Conservation (phyloP, 2,888 invertebrate species). For the Neoscelio sp. region DNA sequence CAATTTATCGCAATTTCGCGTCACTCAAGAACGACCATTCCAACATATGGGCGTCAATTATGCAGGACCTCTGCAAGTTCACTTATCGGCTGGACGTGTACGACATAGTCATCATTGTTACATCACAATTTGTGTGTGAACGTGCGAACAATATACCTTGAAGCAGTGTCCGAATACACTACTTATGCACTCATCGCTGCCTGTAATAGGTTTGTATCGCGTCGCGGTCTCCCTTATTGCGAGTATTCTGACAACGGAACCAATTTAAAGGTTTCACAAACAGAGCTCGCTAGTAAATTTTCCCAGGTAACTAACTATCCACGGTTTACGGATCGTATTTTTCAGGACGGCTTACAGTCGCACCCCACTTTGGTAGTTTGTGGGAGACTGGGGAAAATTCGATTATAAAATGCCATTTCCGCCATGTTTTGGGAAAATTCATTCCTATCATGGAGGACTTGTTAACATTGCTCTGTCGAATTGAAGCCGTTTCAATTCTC, state of each 20-base stretch:
- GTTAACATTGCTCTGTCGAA: constrained; percentile 24
- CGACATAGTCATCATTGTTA: too few species aligned
- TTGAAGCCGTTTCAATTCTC: constrained; percentile 59
- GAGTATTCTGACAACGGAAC: constrained; percentile 46
- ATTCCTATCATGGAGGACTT: background rate
- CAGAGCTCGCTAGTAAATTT: constrained; percentile 32
- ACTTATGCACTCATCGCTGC: background rate
- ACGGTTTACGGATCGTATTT: background rate
- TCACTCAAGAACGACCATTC: too few species aligned
- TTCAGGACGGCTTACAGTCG: background rate
- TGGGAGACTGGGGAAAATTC: too few species aligned
- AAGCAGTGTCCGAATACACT: background rate
- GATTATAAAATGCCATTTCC: constrained; percentile 13
- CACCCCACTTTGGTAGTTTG: constrained; percentile 17
- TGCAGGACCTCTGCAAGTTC: too few species aligned
- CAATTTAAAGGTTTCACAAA: constrained; percentile 32
- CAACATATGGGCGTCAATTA: too few species aligned
- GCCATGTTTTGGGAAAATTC: background rate
- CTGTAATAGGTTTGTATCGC: background rate
- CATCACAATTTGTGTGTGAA: too few species aligned
- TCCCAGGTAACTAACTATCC: background rate
- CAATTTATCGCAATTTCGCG: too few species aligned
- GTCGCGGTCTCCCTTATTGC: background rate
- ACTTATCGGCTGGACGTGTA: too few species aligned
- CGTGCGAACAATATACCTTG: background rate